Base-by-base conservation (phyloP, 1,140 invertebrate species). In the Eurosta solidaginis region DNA sequence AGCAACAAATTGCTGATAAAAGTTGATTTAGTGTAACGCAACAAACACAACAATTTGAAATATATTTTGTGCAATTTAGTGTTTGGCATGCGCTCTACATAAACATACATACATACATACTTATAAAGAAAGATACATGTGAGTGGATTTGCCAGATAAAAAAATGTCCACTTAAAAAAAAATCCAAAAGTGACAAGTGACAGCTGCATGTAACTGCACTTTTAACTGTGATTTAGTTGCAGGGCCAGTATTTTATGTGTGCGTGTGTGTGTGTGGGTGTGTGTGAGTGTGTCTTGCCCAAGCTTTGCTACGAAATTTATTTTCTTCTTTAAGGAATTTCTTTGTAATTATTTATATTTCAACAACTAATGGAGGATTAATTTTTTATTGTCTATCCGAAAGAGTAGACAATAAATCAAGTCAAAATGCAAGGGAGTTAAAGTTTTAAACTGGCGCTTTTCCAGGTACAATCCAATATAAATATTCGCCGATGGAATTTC, bases 11-110 rank as follows among this genome's bases (percentile, higher is more conserved):
- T n/a, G 36, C 59, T 68, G 59, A 68, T 68, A 68, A 68, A n/a
- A 33, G 33, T 68, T 68, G 33, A 68, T 68, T 68, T 40, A 68
- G 33, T 68, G 59, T n/a, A 68, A 36, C 14, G 14, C 59, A 68
- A 42, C 59, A 20, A n/a, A 14, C 59, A 42, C 17, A 68, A 10
- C 59, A 20, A 68, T 68, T 68, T 22, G 59, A 42, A 68, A 36
- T 68, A 68, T 42, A n/a, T 68, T 36, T n/a, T 22, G 36, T 1
- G n/a, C 1, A 36, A 9, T 42, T 68, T 10, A 68, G 33, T 12
- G 33, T 20, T 17, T 20, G 59, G 36, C n/a, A 68, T 33, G 33
- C 33, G 10, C 33, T 2, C n/a, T n/a, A n/a, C n/a, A n/a, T n/a
- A n/a, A n/a, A n/a, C n/a, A n/a, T n/a, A n/a, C n/a, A n/a, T n/a